Evolutionary conservation across 2,797 vertebrate genomes (phyloP).

Genomic region (Acomys russatus): DNA sequence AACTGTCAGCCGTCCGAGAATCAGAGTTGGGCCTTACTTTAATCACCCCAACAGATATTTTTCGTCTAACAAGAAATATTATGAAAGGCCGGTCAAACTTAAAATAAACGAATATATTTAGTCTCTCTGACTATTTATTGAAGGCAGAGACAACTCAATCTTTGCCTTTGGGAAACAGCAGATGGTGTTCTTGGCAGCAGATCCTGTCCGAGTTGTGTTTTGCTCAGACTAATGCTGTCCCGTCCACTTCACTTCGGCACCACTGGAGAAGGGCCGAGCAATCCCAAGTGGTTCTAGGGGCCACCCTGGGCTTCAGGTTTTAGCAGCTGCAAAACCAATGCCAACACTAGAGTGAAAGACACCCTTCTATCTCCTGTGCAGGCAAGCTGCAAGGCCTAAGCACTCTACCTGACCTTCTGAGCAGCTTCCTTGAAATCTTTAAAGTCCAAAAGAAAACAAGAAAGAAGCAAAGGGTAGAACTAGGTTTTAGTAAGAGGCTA

Average conservation of each 20-base stretch:
- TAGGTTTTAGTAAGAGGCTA: neutral
- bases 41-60: neutral
- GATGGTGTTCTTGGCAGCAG: slow-evolving; percentile 79
- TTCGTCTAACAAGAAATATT: slow-evolving; percentile 43
- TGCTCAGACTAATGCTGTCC: slow-evolving; percentile 64
- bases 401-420: neutral
- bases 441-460: slow-evolving; percentile 51
- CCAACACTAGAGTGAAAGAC: neutral
- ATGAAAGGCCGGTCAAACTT: slow-evolving; percentile 47
- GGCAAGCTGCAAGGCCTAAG: neutral
- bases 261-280: neutral
- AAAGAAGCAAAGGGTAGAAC: slow-evolving; percentile 14
- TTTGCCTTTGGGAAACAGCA: slow-evolving; percentile 78
- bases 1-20: slow-evolving; percentile 30
- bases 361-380: neutral
- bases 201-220: slow-evolving; percentile 59
- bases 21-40: neutral
- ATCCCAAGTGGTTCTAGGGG: neutral
- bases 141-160: slow-evolving; percentile 71
- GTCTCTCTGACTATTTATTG: slow-evolving; percentile 67
- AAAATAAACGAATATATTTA: slow-evolving; percentile 50
- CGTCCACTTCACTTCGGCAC: slow-evolving; percentile 44
- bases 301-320: neutral
- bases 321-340: neutral
- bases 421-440: slow-evolving; percentile 9